Conservation (phyloP, 2,797 vertebrate genomes). For the Alfaro cultratus region DNA sequence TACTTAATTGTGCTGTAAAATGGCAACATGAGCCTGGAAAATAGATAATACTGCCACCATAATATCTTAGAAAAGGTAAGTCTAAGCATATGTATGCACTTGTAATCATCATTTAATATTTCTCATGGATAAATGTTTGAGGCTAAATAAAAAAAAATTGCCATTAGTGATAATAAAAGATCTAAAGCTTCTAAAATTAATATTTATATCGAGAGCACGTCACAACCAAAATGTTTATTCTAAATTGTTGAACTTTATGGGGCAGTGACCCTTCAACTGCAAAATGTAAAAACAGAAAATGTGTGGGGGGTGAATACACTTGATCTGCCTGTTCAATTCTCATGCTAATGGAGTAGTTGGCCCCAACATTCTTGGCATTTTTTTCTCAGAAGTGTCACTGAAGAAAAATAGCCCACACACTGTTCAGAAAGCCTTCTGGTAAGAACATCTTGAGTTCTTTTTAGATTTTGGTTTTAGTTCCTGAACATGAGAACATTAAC, state of each 20-base stretch:
- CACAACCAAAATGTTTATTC: background rate
- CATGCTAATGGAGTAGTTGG: conserved; percentile 47
- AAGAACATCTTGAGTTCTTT: background rate
- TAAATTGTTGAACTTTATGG: background rate
- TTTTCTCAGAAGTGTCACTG: conserved; percentile 15
- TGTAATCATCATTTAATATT: background rate
- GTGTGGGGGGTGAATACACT: background rate
- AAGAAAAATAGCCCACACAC: background rate
- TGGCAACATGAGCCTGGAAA: too few species aligned
- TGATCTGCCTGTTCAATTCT: conserved; percentile 21
- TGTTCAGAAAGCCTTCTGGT: background rate
- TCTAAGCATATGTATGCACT: too few species aligned
- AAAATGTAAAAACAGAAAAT: background rate
- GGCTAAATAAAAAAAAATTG: background rate
- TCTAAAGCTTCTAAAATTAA: background rate
- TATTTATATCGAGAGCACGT: background rate
- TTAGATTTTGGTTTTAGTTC: background rate
- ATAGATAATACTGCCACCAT: too few species aligned
- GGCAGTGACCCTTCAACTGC: background rate
- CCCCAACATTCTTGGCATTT: conserved; percentile 37
- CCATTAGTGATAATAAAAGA: background rate
- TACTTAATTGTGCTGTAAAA: too few species aligned
- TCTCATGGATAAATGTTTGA: background rate
- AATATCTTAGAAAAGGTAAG: too few species aligned
- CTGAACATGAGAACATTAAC: background rate